Evolutionary conservation across 2,888 invertebrate species (phyloP).

Genomic region (Tineola bisselliella): DNA sequence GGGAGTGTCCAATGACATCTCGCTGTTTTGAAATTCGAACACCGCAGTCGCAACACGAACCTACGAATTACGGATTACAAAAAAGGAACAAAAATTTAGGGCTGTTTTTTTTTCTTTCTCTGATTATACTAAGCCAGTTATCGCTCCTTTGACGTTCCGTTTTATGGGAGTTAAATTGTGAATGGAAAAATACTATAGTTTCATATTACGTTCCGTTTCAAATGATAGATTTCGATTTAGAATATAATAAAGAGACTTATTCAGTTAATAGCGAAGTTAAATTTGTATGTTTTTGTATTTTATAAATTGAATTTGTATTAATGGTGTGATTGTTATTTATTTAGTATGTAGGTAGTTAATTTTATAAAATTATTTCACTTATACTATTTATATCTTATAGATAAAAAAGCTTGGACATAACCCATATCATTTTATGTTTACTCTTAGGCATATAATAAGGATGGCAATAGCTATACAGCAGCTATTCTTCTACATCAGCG

Average conservation of each 20-base stretch:
- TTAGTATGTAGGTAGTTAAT: too few species aligned
- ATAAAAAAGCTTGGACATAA: too few species aligned
- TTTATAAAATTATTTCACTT: too few species aligned
- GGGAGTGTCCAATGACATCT: conserved; percentile 66
- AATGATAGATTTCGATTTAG: neutral
- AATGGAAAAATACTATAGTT: conserved; percentile 63
- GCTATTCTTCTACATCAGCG: too few species aligned
- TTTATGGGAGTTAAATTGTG: conserved; percentile 63
- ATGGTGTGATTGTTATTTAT: neutral
- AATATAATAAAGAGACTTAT: neutral
- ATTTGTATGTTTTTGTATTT: neutral
- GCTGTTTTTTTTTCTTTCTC: conserved; percentile 47
- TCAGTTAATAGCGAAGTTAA: neutral
- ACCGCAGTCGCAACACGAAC: conserved; percentile 64
- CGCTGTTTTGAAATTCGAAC: conserved; percentile 66
- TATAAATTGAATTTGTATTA: neutral
- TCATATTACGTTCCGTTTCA: conserved; percentile 39
- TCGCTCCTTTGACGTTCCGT: conserved; percentile 48
- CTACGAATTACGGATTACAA: conserved; percentile 64
- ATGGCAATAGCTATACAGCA: too few species aligned
- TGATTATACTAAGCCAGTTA: conserved; percentile 63
- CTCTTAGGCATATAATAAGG: too few species aligned
- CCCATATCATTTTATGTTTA: too few species aligned
- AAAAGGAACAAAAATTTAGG: conserved; percentile 37
- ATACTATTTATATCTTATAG: too few species aligned